These are phyloP conservation scores for Astyanax mexicanus DNA, from an alignment of 2,797 vertebrate species.

Conservation along the genomic window DNA sequence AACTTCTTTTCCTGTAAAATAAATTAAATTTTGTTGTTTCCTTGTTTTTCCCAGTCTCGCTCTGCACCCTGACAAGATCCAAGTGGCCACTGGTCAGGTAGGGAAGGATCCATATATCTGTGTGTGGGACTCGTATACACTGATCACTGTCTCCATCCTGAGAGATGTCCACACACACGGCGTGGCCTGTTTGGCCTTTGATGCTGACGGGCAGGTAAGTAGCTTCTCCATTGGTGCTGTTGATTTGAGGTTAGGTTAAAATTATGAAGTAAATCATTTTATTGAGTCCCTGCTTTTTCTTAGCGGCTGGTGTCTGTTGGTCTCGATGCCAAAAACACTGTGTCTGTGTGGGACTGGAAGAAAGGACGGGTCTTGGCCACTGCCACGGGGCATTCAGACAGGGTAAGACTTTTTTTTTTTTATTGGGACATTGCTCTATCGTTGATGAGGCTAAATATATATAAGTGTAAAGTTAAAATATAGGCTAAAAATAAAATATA, in stretches of 20 bases:
- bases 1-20: neutral
- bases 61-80: constrained; percentile 91
- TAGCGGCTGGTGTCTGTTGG: constrained; percentile 78
- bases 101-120: constrained; percentile 95
- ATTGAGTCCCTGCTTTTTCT: neutral
- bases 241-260: too few species aligned
- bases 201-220: constrained; percentile 91
- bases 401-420: constrained; percentile 76
- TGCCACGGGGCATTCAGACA: constrained; percentile 93
- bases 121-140: constrained; percentile 91
- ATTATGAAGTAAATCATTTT: too few species aligned
- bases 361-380: constrained; percentile 90
- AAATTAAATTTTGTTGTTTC: neutral
- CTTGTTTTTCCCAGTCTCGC: constrained; percentile 82
- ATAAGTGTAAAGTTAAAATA: too few species aligned
- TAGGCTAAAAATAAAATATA: too few species aligned
- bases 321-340: constrained; percentile 94
- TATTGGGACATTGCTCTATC: neutral
- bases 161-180: constrained; percentile 94
- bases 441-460: neutral
- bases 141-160: constrained; percentile 93
- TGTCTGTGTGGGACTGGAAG: constrained; percentile 97
- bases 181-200: constrained; percentile 92
- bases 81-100: constrained; percentile 96
- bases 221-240: neutral